phyloP scores from a whole-genome alignment of 1,140 invertebrate species.

The Cydia fagiglandana region DNA sequence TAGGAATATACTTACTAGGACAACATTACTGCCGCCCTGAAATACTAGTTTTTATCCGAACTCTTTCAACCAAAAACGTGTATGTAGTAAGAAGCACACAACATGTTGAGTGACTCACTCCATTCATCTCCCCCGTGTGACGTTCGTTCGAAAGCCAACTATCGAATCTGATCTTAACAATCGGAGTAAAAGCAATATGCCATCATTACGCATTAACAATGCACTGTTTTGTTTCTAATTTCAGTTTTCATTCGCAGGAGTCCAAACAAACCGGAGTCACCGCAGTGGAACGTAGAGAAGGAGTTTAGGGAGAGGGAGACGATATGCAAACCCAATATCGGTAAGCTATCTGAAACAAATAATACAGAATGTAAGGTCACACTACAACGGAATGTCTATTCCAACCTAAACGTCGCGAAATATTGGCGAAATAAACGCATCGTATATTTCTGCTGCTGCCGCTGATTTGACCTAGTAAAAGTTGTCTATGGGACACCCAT shows the following conservation, averaged over 20 bases:
- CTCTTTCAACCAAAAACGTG: neutral
- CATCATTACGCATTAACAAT: constrained; percentile 5
- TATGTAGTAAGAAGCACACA: neutral
- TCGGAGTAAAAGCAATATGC: neutral
- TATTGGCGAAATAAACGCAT: too few species aligned
- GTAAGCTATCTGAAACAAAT: constrained; percentile 50
- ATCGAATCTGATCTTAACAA: neutral
- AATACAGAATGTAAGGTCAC: neutral
- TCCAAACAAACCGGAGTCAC: constrained; percentile 69
- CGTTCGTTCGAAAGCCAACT: constrained; percentile 1
- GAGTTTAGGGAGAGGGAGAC: constrained; percentile 65
- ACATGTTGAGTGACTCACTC: constrained; percentile 10
- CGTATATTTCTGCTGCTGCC: too few species aligned
- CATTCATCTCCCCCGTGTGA: constrained; percentile 3
- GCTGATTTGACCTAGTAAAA: too few species aligned
- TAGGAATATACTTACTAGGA: too few species aligned
- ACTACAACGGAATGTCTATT: too few species aligned
- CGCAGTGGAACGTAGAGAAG: constrained; percentile 64
- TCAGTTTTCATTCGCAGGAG: constrained; percentile 57
- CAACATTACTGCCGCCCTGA: neutral
- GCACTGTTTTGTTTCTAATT: constrained; percentile 46
- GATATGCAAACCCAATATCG: constrained; percentile 69
- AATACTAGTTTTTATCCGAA: constrained; percentile 21
- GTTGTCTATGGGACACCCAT: too few species aligned
- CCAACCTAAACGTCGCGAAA: too few species aligned